Conservation (phyloP, 2,113 vertebrate species). For the Lamprotornis superbus region DNA sequence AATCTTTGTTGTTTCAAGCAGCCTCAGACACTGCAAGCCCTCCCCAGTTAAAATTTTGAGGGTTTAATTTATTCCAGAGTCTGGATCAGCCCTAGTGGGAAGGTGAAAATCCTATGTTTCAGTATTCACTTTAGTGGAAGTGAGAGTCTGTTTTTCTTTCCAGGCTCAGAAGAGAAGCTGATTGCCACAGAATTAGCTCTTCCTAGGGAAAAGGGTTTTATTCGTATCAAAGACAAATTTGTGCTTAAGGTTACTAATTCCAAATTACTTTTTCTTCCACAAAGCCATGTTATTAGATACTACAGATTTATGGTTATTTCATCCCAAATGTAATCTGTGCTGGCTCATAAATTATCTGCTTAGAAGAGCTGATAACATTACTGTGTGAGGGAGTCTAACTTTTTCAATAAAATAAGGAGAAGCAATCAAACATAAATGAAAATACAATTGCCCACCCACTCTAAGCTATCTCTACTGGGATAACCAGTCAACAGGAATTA, state of each 20-base stretch:
- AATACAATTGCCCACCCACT: neutral
- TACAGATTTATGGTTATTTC: neutral
- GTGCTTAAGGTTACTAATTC: neutral
- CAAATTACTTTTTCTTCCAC: neutral
- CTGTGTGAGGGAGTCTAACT: neutral
- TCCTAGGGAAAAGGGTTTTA: conserved; percentile 5
- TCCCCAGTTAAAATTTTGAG: conserved; percentile 2
- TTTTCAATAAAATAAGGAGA: neutral
- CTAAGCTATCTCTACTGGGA: neutral
- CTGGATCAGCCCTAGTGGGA: neutral
- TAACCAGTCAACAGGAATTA: neutral
- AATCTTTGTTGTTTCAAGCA: conserved; percentile 55
- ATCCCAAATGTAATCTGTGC: neutral
- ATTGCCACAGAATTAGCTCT: neutral
- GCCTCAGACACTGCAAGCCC: neutral
- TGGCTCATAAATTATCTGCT: neutral
- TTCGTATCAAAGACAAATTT: neutral
- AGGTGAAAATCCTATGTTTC: conserved; percentile 20
- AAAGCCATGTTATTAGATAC: neutral
- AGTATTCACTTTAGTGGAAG: neutral
- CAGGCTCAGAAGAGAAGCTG: neutral
- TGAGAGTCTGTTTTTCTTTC: conserved; percentile 17
- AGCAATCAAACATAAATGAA: neutral
- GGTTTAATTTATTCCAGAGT: conserved; percentile 59
- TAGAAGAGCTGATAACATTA: neutral